A percentile compares a stretch with the other conserved stretches of the same genome.
phyloP scores from a whole-genome alignment of 2,113 vertebrate species.

The Nothoprocta pentlandii region DNA sequence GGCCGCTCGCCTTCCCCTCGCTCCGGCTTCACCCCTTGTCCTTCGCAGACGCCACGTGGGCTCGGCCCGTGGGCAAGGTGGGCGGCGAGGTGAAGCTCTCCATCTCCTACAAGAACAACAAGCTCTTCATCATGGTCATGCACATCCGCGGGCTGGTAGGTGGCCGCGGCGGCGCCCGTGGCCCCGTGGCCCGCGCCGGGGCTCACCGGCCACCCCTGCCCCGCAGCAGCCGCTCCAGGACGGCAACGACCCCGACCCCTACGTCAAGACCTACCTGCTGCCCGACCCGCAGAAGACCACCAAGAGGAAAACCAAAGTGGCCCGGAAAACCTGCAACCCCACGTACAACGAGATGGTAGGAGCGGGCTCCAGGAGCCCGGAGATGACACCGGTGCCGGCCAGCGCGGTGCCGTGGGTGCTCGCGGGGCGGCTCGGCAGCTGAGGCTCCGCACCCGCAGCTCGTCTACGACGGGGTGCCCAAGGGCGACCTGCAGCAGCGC shows the following conservation, averaged over 20 bases:
- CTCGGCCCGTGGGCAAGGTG: constrained; percentile 84
- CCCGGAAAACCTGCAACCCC: constrained; percentile 95
- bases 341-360: constrained; percentile 97
- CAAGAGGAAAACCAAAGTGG: constrained; percentile 97
- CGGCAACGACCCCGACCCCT: constrained; percentile 94
- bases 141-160: constrained; percentile 94
- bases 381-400: not conserved
- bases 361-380: not conserved
- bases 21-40: not conserved
- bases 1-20: too few species aligned
- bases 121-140: constrained; percentile 99
- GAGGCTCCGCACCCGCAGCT: constrained; percentile 74
- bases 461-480: constrained; percentile 92
- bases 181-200: not conserved
- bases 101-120: constrained; percentile 94
- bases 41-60: constrained; percentile 84
- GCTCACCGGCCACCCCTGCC: not conserved
- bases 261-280: constrained; percentile 96
- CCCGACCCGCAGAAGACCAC: constrained; percentile 96
- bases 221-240: constrained; percentile 89
- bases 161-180: fast-evolving
- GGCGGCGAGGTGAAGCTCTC: constrained; percentile 95
- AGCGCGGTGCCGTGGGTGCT: too few species aligned
- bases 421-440: fast-evolving
- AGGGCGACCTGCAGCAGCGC: constrained; percentile 92